Base-by-base conservation (phyloP, 53 echinoderm and acorn worm species). In the Henricia sp. region DNA sequence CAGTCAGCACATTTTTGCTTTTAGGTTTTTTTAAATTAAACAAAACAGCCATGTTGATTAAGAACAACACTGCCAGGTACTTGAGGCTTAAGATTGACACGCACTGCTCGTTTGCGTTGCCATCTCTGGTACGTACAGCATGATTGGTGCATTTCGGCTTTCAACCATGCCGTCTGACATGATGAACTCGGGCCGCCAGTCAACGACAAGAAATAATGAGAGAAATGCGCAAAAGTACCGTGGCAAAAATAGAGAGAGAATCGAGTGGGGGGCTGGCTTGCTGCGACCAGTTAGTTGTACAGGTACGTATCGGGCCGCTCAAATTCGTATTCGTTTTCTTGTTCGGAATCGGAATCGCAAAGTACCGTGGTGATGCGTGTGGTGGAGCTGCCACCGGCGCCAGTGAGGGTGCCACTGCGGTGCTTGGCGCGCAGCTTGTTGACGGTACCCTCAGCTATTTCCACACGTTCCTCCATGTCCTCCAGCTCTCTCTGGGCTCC, bases 391-490 rank as follows among this genome's bases (percentile, higher is more conserved):
- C 74, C n/a, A n/a, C n/a, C n/a, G n/a, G n/a, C n/a, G n/a, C n/a
- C n/a, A 63, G 87, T 85, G 59, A 86, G 68, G 73, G 87, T 62
- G 67, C 85, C 84, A 88, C 91, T 89, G 63, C 99, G 99, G 63
- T 92, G 90, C 90, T 91, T 95, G 89, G 99, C 80, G 30, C 99
- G 90, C 77, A 95, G 82, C 84, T 99, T 99, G 92, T 92, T 92
- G 68, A 99, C 91, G 21, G 88, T 68, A 65, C 62, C 56, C 78
- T 99, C 99, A 8, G 99, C 99, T 30, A 95, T 89, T 86, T 99
- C 99, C 26, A 92, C 92, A 68, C 99, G 99, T 50, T 99, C 99
- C 69, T 99, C 99, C 66, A 92, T 92, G 71, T 99, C 99, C 43
- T 99, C 99, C 68, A 99, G 85, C 44, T 95, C 94, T 28, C 78